Conservation (phyloP, 2,797 vertebrate species). For the Clarias fuscus region DNA sequence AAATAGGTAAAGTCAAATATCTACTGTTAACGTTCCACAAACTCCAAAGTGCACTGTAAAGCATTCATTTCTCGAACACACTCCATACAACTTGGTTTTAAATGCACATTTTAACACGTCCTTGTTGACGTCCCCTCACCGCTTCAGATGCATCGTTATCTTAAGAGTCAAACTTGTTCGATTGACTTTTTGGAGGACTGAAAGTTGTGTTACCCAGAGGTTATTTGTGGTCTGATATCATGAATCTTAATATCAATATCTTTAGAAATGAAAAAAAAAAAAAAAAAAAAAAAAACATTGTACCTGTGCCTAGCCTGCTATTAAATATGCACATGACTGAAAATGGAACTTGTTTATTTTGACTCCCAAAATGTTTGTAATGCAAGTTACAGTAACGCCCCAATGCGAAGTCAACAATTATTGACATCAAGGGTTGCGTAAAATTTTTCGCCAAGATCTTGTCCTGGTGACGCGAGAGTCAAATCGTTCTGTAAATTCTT, state of each 20-base stretch:
- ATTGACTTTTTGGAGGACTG: neutral
- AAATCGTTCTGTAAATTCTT: too few relatives aligned
- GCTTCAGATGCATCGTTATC: neutral
- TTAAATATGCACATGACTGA: neutral
- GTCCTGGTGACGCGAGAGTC: too few relatives aligned
- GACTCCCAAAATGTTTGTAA: too few relatives aligned
- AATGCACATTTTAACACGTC: neutral
- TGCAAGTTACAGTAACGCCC: too few relatives aligned
- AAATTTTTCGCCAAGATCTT: too few relatives aligned
- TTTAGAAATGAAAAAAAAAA: too few relatives aligned
- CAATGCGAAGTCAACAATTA: too few relatives aligned
- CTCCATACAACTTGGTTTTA: neutral
- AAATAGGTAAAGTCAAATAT: neutral
- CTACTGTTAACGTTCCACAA: conserved; percentile 12
- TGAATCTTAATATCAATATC: neutral
- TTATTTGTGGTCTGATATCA: neutral
- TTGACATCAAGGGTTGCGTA: too few relatives aligned
- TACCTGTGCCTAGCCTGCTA: neutral
- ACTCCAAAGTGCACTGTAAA: conserved; percentile 13
- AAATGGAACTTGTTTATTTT: too few relatives aligned
- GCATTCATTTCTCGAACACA: conserved; percentile 9
- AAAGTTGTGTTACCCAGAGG: too few relatives aligned
- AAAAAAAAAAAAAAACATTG: too few relatives aligned
- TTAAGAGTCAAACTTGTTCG: neutral
- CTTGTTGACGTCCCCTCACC: neutral